A percentile compares a stretch with the other conserved stretches of the same genome.
Evolutionary conservation across 2,113 vertebrate species (phyloP).

Genomic region (Megaceryle maxima): DNA sequence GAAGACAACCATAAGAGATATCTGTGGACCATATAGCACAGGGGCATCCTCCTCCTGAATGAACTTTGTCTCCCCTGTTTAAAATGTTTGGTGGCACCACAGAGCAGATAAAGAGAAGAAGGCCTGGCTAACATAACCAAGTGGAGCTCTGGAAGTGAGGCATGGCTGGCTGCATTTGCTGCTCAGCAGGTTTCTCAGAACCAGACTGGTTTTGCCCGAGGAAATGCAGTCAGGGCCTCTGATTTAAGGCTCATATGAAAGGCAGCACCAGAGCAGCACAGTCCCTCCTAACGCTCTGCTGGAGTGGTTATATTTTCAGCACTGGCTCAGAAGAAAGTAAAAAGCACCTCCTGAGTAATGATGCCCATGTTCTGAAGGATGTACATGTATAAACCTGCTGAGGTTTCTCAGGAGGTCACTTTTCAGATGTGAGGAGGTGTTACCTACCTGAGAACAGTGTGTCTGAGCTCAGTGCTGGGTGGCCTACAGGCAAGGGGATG

Average conservation of each 20-base stretch:
- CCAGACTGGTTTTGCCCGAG: background rate
- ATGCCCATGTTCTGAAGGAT: background rate
- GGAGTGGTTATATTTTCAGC: background rate
- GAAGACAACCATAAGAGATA: background rate
- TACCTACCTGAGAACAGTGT: background rate
- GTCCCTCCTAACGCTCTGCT: fast-evolving
- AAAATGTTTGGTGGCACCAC: background rate
- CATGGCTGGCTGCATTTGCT: background rate
- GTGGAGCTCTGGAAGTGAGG: background rate
- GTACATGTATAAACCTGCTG: background rate
- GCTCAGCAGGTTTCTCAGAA: background rate
- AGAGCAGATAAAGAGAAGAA: background rate
- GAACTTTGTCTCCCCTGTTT: background rate
- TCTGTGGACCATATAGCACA: background rate
- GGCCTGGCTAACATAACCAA: background rate
- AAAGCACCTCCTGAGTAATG: background rate
- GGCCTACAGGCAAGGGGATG: background rate
- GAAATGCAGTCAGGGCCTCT: background rate
- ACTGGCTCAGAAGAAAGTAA: background rate
- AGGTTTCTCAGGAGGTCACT: background rate
- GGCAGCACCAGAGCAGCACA: background rate
- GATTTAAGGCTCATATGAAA: background rate
- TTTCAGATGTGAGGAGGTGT: background rate
- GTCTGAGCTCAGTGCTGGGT: background rate
- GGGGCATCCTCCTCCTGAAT: background rate